phyloP scores from a whole-genome alignment of 2,113 vertebrate genomes.

The Alexandromys fortis region DNA sequence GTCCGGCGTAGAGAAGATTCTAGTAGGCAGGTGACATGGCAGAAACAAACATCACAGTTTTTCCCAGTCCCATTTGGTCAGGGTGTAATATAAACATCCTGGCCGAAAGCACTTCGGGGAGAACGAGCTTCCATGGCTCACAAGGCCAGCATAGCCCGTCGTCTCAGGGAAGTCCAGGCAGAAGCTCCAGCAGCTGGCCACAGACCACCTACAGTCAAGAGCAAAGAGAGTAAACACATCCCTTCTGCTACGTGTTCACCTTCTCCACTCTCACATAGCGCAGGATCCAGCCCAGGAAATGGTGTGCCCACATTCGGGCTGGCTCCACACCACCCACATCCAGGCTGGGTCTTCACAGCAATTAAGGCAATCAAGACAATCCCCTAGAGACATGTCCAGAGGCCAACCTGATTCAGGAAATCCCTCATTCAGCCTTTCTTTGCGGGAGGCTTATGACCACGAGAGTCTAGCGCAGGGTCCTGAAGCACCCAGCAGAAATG shows the following conservation, averaged over 20 bases:
- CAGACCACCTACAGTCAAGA: background rate
- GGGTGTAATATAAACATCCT: too few species aligned
- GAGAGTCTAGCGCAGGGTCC: background rate
- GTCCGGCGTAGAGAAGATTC: fast-evolving
- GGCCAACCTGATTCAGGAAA: background rate
- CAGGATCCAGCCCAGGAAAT: background rate
- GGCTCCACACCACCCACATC: too few species aligned
- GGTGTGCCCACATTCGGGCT: background rate
- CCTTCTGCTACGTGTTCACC: background rate
- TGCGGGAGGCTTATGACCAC: background rate
- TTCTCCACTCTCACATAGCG: background rate
- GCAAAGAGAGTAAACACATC: background rate
- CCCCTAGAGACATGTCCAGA: background rate
- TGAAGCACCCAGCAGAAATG: background rate
- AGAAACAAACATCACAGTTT: too few species aligned
- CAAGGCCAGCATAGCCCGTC: too few species aligned
- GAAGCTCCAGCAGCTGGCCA: background rate
- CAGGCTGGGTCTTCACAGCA: background rate
- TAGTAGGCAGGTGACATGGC: background rate
- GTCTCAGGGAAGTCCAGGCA: background rate
- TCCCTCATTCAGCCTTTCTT: background rate
- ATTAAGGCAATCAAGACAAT: background rate
- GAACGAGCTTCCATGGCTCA: too few species aligned
- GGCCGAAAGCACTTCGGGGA: background rate
- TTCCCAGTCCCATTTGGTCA: background rate